Evolutionary conservation across 2,888 invertebrate genomes (phyloP).

Genomic region (Epinotia demarniana): DNA sequence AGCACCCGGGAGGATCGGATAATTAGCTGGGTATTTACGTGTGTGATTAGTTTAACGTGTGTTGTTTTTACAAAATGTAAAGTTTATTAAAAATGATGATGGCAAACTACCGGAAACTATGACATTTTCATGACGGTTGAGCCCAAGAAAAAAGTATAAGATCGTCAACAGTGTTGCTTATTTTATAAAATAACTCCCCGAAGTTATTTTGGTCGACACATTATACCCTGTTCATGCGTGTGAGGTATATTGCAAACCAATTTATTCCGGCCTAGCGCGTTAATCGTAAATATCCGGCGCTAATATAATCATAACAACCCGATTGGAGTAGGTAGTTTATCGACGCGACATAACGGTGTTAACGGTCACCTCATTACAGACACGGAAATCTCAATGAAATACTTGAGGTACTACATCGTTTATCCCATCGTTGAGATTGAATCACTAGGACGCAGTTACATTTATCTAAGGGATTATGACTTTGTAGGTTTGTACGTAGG

Average conservation of each 20-base stretch:
- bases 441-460: no score
- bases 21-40: conserved; percentile 13
- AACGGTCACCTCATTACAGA: background rate
- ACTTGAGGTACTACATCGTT: no score
- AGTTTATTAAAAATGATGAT: background rate
- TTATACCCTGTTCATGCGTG: background rate
- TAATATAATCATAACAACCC: conserved; percentile 12
- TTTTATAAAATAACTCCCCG: background rate
- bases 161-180: background rate
- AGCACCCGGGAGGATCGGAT: background rate
- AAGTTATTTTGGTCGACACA: background rate
- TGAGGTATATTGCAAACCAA: conserved; percentile 4
- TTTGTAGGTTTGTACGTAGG: no score
- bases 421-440: no score
- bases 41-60: background rate
- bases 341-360: background rate
- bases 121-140: background rate
- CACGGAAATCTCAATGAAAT: background rate
- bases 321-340: background rate
- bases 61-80: background rate
- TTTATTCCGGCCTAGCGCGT: conserved; percentile 10
- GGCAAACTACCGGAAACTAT: background rate
- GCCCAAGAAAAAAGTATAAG: no score
- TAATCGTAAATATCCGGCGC: conserved; percentile 2
- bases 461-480: no score